Base-by-base conservation (phyloP, 2,113 vertebrate genomes). In the Salvelinus sp. region DNA sequence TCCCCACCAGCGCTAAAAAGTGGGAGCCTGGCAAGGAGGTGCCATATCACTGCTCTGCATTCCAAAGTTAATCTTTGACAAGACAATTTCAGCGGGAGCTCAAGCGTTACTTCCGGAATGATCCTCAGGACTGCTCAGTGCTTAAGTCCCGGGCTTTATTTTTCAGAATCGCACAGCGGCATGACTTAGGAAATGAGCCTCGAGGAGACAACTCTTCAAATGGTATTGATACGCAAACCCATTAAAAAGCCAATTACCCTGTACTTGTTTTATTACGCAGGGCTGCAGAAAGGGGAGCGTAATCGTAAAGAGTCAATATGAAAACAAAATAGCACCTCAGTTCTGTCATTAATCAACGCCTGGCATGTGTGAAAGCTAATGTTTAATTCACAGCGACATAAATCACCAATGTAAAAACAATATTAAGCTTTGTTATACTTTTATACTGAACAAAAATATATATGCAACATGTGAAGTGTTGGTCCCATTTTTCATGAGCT, bases 191-290 rank as follows among this genome's bases (percentile, higher is more conserved):
- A 79, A 88, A 86, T 81, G 83, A 88, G 79, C 79, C 82, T 80
- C 81, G 85, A 73, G 64, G 64, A 84, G 71, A 73, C 81, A 88
- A 85, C 88, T 81, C 86, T 79, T 82, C 77, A 68, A 30, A 82
- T 78, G 64, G 81, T 81, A 83, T 81, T 76, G 82, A 86, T 89
- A 90, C 92, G 93, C 91, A 94, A 90, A 94, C 90, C 94, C 93
- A 95, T 96, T 95, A 95, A 95, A 96, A 96, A 95, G 93, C 92
- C 93, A 95, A 94, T 95, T 94, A 94, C 75, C 81, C 69, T 23
- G 71, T 79, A 76, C 81, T 86, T 93, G 12, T 88, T 88, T 88
- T 92, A 91, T 80, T 75, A 76, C 91, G 90, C 16, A 92, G 92
- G 83, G 90, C 87, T 91, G 92, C 89, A 91, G 88, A 92, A 84